These are phyloP conservation scores for Pheosia gnoma DNA, from an alignment of 2,888 invertebrate genomes.

Conservation along the genomic window DNA sequence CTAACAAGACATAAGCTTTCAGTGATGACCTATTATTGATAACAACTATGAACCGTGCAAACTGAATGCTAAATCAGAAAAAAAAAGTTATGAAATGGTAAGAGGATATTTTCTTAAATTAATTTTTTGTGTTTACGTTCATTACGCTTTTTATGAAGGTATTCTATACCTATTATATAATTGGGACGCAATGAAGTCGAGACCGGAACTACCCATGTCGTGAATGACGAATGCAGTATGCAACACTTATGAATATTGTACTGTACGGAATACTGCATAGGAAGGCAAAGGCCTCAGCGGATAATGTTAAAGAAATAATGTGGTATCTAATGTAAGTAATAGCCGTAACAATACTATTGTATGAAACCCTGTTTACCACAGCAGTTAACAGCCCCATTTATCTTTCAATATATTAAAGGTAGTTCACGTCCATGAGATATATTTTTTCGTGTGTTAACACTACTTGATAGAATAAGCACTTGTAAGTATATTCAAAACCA, in stretches of 20 bases:
- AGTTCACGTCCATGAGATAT: too few species aligned
- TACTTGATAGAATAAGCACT: too few species aligned
- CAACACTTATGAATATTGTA: constrained; percentile 27
- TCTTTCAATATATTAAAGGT: too few species aligned
- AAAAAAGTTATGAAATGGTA: background rate
- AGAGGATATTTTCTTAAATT: background rate
- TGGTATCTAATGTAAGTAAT: background rate
- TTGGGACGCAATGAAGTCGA: too few species aligned
- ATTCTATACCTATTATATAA: too few species aligned
- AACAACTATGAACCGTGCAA: background rate
- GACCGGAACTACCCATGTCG: constrained; percentile 18
- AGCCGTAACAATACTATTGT: background rate
- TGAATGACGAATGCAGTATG: constrained; percentile 24
- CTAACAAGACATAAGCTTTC: background rate
- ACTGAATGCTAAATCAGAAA: background rate
- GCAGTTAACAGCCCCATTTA: too few species aligned
- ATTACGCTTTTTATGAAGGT: too few species aligned
- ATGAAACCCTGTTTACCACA: too few species aligned
- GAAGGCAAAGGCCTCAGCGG: constrained; percentile 15
- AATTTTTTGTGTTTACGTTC: too few species aligned
- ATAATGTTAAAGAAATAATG: background rate
- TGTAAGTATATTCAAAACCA: too few species aligned
- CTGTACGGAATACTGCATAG: background rate
- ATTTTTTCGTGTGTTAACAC: too few species aligned
- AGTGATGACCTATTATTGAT: constrained; percentile 2